Base-by-base conservation (phyloP, 2,888 invertebrate species). In the Abrostola tripartita region DNA sequence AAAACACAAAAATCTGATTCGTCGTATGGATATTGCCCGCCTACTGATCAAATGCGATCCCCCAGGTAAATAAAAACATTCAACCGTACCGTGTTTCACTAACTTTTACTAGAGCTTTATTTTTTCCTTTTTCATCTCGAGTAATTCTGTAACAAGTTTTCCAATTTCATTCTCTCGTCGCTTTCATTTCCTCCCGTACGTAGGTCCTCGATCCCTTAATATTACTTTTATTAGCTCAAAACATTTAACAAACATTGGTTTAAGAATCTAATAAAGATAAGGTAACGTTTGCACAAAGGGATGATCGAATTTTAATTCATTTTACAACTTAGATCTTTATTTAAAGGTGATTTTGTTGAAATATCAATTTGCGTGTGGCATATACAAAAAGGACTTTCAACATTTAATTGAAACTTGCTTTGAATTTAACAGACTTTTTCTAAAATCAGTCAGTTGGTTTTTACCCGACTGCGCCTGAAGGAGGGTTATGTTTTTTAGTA, bases 121-220 rank as follows among this genome's bases (percentile, higher is more conserved):
- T 93, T 92, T 89, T 81, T 84, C 83, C 78, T 84, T 91, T 92
- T 92, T 91, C 91, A 89, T 91, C 89, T 87, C 86, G 79, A 87
- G 89, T 91, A 92, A 93, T 93, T 92, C 88, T 88, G 89, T 92
- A 92, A 92, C 93, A 94, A 94, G 93, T 94, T 94, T 94, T 93
- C 93, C 94, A 94, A 94, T 94, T 94, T 94, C 92, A 91, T 92
- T 93, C 91, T 92, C 90, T 92, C 89, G 87, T 90, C 88, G 91
- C 90, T 92, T 92, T 92, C 94, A 94, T 94, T 94, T 94, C 93
- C 93, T 93, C 90, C 84, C 85, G 85, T 88, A 88, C 84, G 82
- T 81, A 86, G 84, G 65, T 85, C 82, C 85, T 85, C 86, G 85
- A 86, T 88, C 88, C 91, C 88, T 90, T 92, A 91, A 91, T 92